Conservation (phyloP, 2,113 vertebrate species). For the Peromyscus maniculatus region DNA sequence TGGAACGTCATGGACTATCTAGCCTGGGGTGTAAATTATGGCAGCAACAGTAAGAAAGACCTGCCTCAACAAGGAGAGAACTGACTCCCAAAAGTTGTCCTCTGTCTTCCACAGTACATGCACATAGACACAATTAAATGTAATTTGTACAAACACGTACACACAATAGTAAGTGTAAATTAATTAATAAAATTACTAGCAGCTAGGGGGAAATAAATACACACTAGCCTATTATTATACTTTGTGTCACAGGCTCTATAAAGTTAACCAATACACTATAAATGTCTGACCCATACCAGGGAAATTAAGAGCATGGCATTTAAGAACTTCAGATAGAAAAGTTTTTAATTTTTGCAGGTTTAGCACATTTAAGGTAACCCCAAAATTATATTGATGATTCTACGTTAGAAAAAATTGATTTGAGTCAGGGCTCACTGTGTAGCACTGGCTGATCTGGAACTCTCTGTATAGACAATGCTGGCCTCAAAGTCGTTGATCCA, state of each 20-base stretch:
- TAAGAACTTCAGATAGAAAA: background rate
- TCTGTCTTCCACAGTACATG: background rate
- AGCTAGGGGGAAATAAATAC: background rate
- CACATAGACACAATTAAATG: no score
- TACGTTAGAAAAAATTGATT: background rate
- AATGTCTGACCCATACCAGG: background rate
- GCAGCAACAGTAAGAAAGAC: background rate
- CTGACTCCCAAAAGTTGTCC: background rate
- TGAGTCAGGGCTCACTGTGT: background rate
- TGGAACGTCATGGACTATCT: background rate
- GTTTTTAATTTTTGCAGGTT: background rate
- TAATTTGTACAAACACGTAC: background rate
- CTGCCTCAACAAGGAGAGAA: background rate
- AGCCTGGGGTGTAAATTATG: background rate
- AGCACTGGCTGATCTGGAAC: background rate
- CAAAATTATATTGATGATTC: slow-evolving; percentile 7
- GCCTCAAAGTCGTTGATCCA: background rate
- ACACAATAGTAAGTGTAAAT: background rate
- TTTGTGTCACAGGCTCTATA: background rate
- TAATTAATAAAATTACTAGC: background rate
- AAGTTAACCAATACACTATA: background rate
- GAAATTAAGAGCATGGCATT: background rate
- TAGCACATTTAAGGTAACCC: background rate
- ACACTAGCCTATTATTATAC: background rate
- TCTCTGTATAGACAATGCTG: background rate